These are phyloP conservation scores for Dinomys branickii DNA, from an alignment of 2,113 vertebrate species.

Conservation along the genomic window DNA sequence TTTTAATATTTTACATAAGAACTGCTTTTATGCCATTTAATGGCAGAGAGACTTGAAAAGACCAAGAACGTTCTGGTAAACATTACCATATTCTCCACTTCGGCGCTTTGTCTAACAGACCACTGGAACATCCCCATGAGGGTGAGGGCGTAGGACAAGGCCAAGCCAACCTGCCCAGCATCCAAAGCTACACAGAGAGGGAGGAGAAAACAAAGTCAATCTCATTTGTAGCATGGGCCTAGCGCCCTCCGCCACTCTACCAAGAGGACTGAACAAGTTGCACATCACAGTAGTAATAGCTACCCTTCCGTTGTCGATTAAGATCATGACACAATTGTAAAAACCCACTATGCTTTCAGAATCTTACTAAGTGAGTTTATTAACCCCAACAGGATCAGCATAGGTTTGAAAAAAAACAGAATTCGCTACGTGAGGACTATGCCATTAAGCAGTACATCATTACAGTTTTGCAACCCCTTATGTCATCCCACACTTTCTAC, in stretches of 20 bases:
- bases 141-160: constrained; percentile 93
- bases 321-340: not conserved
- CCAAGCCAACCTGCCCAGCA: constrained; percentile 93
- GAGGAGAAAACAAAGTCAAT: not conserved
- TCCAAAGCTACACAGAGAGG: constrained; percentile 87
- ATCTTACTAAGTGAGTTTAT: not conserved
- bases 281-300: rapidly evolving
- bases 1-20: constrained; percentile 76
- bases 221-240: not conserved
- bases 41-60: constrained; percentile 57
- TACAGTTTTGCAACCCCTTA: not conserved
- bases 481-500: not conserved
- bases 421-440: rapidly evolving
- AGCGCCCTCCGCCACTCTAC: constrained; percentile 18
- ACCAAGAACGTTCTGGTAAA: constrained; percentile 70
- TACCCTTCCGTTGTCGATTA: not conserved
- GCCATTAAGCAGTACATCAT: not conserved
- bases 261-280: not conserved
- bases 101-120: constrained; percentile 96
- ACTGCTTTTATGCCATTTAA: constrained; percentile 70
- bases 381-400: not conserved
- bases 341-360: not conserved
- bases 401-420: not conserved
- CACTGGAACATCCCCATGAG: constrained; percentile 98
- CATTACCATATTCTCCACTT: constrained; percentile 97